These are phyloP conservation scores for Aphrocallistes beatrix DNA, from an alignment of 37 sponge, comb jelly and placozoan genomes.

Conservation along the genomic window DNA sequence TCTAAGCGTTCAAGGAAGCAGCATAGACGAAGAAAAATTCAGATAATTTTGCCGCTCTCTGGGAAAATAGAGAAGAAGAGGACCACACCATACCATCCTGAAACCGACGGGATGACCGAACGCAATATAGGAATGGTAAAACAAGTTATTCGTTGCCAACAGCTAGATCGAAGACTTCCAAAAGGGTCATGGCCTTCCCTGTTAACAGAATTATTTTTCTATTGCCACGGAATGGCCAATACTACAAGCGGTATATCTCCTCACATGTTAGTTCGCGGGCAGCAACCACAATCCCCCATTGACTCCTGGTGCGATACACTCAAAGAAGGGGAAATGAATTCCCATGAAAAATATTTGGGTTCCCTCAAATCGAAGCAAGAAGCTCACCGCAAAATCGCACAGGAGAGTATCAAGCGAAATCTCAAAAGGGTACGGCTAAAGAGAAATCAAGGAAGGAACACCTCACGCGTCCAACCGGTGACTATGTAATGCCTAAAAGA, in stretches of 20 bases:
- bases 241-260: not conserved
- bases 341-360: not conserved
- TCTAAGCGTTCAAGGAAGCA: constrained; percentile 17
- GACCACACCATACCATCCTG: not conserved
- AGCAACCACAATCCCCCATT: not conserved
- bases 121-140: not conserved
- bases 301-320: not conserved
- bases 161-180: not conserved
- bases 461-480: not conserved
- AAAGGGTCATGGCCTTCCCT: not conserved
- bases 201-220: not conserved
- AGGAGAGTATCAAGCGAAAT: not conserved
- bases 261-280: not conserved
- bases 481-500: not conserved
- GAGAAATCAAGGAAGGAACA: not conserved
- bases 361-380: not conserved
- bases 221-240: not conserved
- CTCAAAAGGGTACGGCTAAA: not conserved
- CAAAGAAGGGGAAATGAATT: not conserved
- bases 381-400: not conserved
- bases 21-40: not conserved
- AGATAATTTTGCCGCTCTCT: not conserved
- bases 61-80: not conserved
- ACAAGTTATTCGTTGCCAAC: not conserved
- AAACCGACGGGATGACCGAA: not conserved